Base-by-base conservation (phyloP, 2,797 vertebrate genomes). In the Crossoptilon crossoptilon region DNA sequence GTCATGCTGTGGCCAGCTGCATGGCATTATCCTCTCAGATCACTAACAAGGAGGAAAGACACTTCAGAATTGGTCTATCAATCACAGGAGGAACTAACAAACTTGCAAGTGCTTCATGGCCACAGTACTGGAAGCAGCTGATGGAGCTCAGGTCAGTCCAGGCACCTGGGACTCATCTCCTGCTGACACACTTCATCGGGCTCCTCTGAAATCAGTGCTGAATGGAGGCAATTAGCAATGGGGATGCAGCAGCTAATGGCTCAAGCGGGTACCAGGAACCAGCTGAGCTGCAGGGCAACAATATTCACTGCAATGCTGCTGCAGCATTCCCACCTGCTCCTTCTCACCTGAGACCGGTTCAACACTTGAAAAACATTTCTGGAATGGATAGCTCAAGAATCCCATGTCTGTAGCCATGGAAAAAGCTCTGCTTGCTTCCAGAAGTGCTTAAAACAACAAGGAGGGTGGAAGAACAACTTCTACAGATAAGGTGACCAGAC, bases 21-120 rank as follows among this genome's bases (percentile, higher is more conserved):
- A 87, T 84, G 89, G 92, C 88, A 96, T 95, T 94, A 95, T 93
- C 94, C 95, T 94, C 94, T 96, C 73, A 72, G 94, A 96, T 74
- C 84, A 39, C 69, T 87, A 66, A 75, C 0, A 0, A 93, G 88
- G 87, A 92, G 79, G 63, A 93, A 95, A 96, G 88, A 33, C 90
- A 95, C 93, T 95, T 90, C 48, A 95, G 87, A 88, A 83, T 0
- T 55, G 90, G 81, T 67, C 90, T 77, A 90, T 93, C 96, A 94
- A 93, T 95, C 94, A 95, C 0, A 4, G 73, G 46, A 95, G 81
- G 90, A 91, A 95, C 62, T 72, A 95, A 91, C 74, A 78, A 95
- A 93, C 92, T 95, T 72, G n/a, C 86, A 88, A 95, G 91, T 77
- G 93, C 87, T 87, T 95, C 90, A 94, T 60, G 88, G 86, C 43